phyloP scores from a whole-genome alignment of 2,797 vertebrate genomes.

The Muscicapa striata region DNA sequence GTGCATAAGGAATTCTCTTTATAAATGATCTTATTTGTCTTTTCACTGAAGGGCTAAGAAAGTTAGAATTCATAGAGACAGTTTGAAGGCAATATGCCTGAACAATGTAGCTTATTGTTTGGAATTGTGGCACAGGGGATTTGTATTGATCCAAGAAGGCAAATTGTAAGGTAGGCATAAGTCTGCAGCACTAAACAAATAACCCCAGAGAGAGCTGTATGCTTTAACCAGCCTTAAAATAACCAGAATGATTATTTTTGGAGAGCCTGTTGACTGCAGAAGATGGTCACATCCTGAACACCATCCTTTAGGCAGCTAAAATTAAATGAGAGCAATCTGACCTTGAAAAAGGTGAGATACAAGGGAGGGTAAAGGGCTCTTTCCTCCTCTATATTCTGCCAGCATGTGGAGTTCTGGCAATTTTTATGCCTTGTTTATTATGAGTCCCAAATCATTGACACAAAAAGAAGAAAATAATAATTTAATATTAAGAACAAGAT shows the following conservation, averaged over 20 bases:
- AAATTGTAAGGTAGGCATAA: neutral
- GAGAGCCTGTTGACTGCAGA: neutral
- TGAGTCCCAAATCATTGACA: neutral
- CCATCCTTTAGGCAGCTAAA: neutral
- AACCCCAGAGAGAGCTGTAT: neutral
- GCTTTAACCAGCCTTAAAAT: neutral
- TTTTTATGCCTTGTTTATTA: neutral
- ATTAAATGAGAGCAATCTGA: neutral
- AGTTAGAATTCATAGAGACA: neutral
- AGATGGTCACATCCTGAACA: neutral
- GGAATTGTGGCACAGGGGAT: neutral
- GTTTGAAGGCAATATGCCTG: neutral
- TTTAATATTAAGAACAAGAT: neutral
- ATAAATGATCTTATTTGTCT: neutral
- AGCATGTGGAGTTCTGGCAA: neutral
- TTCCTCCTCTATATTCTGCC: neutral
- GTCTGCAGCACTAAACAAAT: neutral
- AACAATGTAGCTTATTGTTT: neutral
- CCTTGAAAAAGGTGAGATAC: neutral
- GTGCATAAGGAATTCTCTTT: neutral
- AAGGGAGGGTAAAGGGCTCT: neutral
- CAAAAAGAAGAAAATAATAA: neutral
- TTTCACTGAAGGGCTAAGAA: neutral
- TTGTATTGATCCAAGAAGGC: neutral
- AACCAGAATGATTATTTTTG: neutral